phyloP scores from a whole-genome alignment of 2,113 vertebrate genomes.

The Platichthys stellatus region DNA sequence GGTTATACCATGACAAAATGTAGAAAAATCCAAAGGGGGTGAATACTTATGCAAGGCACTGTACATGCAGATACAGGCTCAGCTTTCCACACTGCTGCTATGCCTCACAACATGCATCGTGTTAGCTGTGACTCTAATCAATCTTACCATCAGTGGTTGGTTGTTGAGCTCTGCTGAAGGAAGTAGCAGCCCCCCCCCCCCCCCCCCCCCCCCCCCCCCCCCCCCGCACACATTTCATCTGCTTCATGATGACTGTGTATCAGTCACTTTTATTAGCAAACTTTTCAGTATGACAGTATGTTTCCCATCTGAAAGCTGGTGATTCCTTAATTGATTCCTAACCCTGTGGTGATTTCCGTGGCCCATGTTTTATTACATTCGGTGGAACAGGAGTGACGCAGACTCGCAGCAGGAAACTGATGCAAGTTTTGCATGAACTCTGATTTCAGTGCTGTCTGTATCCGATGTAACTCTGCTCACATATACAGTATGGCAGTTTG shows the following conservation, averaged over 20 bases:
- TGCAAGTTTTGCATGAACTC: slow-evolving; percentile 50
- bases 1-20: too few relatives aligned
- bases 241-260: background rate
- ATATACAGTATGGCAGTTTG: too few relatives aligned
- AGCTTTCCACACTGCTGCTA: background rate
- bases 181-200: slow-evolving; percentile 29
- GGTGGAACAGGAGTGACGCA: background rate
- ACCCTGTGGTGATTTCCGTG: background rate
- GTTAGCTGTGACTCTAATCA: background rate
- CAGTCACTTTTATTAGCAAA: background rate
- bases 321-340: background rate
- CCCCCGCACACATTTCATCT: background rate
- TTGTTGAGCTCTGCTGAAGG: slow-evolving; percentile 25
- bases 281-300: background rate
- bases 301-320: background rate
- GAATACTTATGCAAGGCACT: too few relatives aligned
- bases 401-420: slow-evolving; percentile 66
- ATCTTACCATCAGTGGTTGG: slow-evolving; percentile 4
- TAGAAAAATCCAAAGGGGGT: too few relatives aligned
- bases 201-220: background rate
- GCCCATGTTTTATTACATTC: background rate
- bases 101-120: background rate
- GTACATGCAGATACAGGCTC: background rate
- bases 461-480: background rate
- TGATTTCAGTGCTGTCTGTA: background rate